A percentile compares a stretch with the other conserved stretches of the same genome.
These are phyloP conservation scores for Meandrusa payeni DNA, from an alignment of 2,888 invertebrate species.

Conservation along the genomic window DNA sequence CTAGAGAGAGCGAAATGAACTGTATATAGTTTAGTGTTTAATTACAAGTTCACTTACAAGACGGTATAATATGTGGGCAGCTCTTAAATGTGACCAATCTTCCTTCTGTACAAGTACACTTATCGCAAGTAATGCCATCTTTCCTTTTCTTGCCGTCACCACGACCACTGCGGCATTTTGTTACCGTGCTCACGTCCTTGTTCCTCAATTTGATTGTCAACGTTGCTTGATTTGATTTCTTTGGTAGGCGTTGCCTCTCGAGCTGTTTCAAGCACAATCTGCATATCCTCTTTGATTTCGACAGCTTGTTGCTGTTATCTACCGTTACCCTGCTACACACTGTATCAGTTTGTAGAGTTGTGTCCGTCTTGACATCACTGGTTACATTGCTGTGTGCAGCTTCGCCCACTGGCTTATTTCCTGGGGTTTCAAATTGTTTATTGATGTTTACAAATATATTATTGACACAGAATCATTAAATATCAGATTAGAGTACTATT, in stretches of 20 bases:
- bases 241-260: conserved; percentile 30
- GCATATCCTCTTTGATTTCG: conserved; percentile 17
- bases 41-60: conserved; percentile 34
- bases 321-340: conserved; percentile 40
- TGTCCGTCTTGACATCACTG: conserved; percentile 35
- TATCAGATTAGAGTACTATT: too few species aligned
- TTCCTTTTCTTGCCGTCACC: conserved; percentile 27
- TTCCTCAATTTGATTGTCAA: conserved; percentile 36
- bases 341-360: conserved; percentile 29
- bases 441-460: conserved; percentile 14
- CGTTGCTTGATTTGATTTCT: conserved; percentile 45
- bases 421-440: conserved; percentile 10
- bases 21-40: too few species aligned
- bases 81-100: conserved; percentile 50
- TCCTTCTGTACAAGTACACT: conserved; percentile 34
- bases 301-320: conserved; percentile 29
- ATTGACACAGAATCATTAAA: too few species aligned
- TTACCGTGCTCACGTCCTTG: conserved; percentile 47
- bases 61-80: conserved; percentile 47
- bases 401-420: conserved; percentile 11
- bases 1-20: too few species aligned
- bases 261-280: conserved; percentile 25
- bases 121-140: conserved; percentile 24
- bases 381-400: conserved; percentile 13
- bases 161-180: conserved; percentile 28